Percentiles rank a stretch among this genome's conserved stretches.
Evolutionary conservation across 2,797 vertebrate species (phyloP).

Genomic region (Ceyx erithaca): DNA sequence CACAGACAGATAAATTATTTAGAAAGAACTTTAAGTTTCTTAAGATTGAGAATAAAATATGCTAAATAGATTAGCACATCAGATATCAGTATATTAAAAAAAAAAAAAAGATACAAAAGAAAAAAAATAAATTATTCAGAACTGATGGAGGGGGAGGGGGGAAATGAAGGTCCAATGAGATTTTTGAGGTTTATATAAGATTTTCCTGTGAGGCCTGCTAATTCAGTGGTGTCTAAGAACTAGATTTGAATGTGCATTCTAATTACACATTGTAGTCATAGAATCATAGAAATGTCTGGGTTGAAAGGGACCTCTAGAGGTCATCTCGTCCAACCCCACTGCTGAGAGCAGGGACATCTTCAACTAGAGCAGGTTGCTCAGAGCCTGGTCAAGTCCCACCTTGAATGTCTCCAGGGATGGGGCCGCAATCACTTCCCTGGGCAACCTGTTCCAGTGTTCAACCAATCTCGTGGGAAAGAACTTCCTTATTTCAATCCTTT

Average conservation of each 20-base stretch:
- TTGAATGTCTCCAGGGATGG: too few species aligned
- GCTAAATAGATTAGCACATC: neutral
- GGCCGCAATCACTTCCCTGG: too few species aligned
- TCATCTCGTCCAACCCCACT: too few species aligned
- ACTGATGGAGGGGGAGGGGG: neutral
- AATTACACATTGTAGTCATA: neutral
- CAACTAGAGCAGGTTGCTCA: too few species aligned
- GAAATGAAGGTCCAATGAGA: neutral
- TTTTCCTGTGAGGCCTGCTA: neutral
- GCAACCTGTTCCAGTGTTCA: too few species aligned
- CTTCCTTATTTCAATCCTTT: too few species aligned
- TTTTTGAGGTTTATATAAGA: neutral
- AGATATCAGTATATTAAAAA: too few species aligned
- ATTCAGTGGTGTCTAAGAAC: neutral
- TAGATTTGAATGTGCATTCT: neutral
- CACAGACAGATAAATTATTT: neutral
- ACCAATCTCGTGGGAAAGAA: too few species aligned
- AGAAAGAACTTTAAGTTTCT: neutral
- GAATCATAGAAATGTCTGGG: neutral
- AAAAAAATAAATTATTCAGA: neutral
- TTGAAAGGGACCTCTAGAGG: too few species aligned
- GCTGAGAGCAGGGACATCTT: too few species aligned
- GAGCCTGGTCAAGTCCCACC: too few species aligned
- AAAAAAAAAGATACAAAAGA: neutral
- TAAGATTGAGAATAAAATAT: neutral